Percentiles rank a stretch among this genome's conserved stretches.
These are phyloP conservation scores for Carollia perspicillata DNA, from an alignment of 2,113 vertebrate species.

Conservation along the genomic window DNA sequence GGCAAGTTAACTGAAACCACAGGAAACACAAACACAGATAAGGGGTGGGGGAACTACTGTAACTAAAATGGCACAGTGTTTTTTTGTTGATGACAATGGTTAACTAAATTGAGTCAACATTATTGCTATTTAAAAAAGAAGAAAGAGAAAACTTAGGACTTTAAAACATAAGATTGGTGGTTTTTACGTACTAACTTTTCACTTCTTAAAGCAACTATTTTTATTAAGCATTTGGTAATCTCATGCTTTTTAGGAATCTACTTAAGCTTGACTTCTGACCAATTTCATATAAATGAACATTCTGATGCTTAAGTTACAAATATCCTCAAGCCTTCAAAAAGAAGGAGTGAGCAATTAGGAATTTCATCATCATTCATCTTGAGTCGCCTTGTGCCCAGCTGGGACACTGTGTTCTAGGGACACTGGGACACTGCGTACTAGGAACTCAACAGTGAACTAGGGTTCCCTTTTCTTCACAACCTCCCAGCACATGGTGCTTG, in stretches of 20 bases:
- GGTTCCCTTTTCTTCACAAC: too few relatives aligned
- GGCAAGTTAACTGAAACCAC: neutral
- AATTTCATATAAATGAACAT: neutral
- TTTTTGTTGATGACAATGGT: neutral
- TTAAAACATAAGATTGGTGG: neutral
- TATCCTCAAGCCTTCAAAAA: neutral
- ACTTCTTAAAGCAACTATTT: neutral
- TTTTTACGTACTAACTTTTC: neutral
- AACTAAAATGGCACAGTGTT: neutral
- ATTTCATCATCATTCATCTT: neutral
- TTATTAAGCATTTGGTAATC: neutral
- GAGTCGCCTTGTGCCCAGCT: too few relatives aligned
- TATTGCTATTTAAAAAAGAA: conserved; percentile 20
- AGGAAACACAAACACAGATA: neutral
- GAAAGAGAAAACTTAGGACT: neutral
- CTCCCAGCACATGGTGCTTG: too few relatives aligned
- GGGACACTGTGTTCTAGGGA: too few relatives aligned
- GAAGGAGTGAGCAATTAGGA: neutral
- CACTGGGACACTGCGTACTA: too few relatives aligned
- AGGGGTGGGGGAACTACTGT: neutral
- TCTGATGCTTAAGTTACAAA: neutral
- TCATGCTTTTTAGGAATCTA: neutral
- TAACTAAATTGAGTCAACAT: neutral
- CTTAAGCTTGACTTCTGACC: neutral
- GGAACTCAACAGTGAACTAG: too few relatives aligned